Evolutionary conservation across 2,113 vertebrate genomes (phyloP).

Genomic region (Gymnobelideus leadbeateri): DNA sequence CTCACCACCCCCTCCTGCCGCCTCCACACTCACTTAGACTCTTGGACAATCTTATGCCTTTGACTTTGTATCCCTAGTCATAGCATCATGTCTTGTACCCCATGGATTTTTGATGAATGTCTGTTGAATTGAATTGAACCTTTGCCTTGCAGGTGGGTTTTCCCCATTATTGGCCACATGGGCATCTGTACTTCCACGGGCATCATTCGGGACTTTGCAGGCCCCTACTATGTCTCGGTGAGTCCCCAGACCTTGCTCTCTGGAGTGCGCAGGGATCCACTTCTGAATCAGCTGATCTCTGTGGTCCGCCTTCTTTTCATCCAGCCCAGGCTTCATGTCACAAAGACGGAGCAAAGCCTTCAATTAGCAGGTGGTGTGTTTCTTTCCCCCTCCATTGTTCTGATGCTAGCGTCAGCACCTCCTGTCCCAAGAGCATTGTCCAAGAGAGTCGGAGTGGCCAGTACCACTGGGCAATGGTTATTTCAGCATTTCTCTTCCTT

Average conservation of each 20-base stretch:
- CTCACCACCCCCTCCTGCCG: background rate
- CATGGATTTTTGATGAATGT: background rate
- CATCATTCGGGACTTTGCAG: constrained; percentile 96
- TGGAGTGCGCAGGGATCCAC: background rate
- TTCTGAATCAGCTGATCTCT: constrained; percentile 8
- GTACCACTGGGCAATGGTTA: constrained; percentile 74
- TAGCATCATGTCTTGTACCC: background rate
- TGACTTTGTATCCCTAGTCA: rapidly evolving
- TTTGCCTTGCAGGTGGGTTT: constrained; percentile 89
- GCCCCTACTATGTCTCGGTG: constrained; percentile 97
- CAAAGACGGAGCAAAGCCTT: background rate
- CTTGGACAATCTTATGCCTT: background rate
- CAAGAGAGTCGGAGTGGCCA: constrained; percentile 69
- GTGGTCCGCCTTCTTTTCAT: background rate
- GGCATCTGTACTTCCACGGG: constrained; percentile 96
- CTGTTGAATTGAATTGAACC: background rate
- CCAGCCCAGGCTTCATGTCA: background rate
- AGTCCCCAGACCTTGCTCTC: constrained; percentile 71
- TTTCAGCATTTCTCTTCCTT: constrained; percentile 54
- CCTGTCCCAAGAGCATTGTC: constrained; percentile 66
- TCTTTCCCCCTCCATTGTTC: constrained; percentile 52
- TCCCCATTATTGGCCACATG: constrained; percentile 98
- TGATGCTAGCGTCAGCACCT: background rate
- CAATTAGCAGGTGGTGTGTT: constrained; percentile 39
- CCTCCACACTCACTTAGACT: background rate